These are phyloP conservation scores for Drosophila anomalata DNA, from an alignment of 2,888 invertebrate species.

Conservation along the genomic window DNA sequence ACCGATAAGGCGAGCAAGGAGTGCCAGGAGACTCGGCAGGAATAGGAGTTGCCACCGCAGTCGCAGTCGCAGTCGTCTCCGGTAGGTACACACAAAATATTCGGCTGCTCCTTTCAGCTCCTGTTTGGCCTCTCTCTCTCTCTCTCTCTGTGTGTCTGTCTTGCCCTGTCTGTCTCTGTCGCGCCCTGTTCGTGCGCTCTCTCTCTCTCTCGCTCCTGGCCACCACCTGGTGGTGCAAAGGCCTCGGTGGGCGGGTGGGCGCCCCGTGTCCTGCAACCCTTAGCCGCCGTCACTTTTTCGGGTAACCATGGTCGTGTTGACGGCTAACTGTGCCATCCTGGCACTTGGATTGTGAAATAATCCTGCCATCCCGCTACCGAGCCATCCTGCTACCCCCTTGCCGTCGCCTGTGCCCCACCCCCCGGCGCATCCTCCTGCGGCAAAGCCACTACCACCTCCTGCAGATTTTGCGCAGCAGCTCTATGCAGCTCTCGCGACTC, in stretches of 20 bases:
- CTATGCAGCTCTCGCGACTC: slow-evolving; percentile 15
- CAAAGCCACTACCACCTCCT: slow-evolving; percentile 31
- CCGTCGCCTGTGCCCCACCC: slow-evolving; percentile 14
- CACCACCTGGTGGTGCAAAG: slow-evolving; percentile 35
- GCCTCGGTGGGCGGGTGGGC: slow-evolving; percentile 30
- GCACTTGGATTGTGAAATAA: neutral
- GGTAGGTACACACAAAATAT: slow-evolving; percentile 84
- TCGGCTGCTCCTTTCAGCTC: slow-evolving; percentile 77
- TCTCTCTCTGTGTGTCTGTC: slow-evolving; percentile 15
- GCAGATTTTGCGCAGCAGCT: slow-evolving; percentile 35
- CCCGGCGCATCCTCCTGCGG: slow-evolving; percentile 3
- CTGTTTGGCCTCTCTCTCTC: slow-evolving; percentile 62
- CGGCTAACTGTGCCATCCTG: slow-evolving; percentile 61
- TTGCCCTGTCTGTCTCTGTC: slow-evolving; percentile 11
- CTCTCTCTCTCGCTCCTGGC: slow-evolving; percentile 20
- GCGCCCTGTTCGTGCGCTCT: slow-evolving; percentile 16
- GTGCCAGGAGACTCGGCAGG: slow-evolving; percentile 28
- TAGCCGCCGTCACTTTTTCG: slow-evolving; percentile 45
- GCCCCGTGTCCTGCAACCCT: slow-evolving; percentile 30
- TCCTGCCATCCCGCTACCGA: neutral
- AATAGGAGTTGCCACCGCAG: slow-evolving; percentile 65
- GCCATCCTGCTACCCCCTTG: neutral
- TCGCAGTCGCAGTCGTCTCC: slow-evolving; percentile 82
- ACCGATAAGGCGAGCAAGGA: slow-evolving; percentile 14
- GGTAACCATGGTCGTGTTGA: slow-evolving; percentile 67